Evolutionary conservation across 2,797 vertebrate genomes (phyloP).

Genomic region (Melanogrammus aeglefinus): DNA sequence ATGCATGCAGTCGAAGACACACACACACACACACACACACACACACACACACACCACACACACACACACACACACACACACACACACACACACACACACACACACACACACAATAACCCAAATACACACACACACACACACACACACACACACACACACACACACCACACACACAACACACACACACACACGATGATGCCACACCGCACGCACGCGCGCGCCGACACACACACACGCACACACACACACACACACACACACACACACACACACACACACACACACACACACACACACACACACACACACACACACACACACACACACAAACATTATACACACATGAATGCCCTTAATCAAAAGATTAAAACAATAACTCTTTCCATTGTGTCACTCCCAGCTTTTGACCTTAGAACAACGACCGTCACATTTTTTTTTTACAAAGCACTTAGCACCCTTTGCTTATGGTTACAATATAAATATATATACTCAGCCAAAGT

Average conservation of each 20-base stretch:
- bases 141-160: slow-evolving; percentile 11
- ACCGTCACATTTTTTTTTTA: slow-evolving; percentile 52
- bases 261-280: slow-evolving; percentile 31
- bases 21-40: slow-evolving; percentile 30
- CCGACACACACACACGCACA: not conserved
- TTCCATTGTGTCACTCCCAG: slow-evolving; percentile 69
- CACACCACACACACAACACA: slow-evolving; percentile 17
- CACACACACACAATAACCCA: too few relatives aligned
- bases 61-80: slow-evolving; percentile 37
- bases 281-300: slow-evolving; percentile 1
- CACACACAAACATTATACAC: slow-evolving; percentile 54
- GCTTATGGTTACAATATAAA: slow-evolving; percentile 48
- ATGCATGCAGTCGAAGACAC: slow-evolving; percentile 29
- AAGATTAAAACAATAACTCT: slow-evolving; percentile 73
- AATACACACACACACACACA: not conserved
- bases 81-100: slow-evolving; percentile 21
- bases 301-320: slow-evolving; percentile 15
- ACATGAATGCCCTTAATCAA: slow-evolving; percentile 70
- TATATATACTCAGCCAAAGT: slow-evolving; percentile 30
- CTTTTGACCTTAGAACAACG: slow-evolving; percentile 71
- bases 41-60: slow-evolving; percentile 39
- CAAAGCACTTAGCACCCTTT: slow-evolving; percentile 49
- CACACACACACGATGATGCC: slow-evolving; percentile 13
- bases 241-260: slow-evolving; percentile 20
- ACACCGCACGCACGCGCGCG: slow-evolving; percentile 5